Base-by-base conservation (phyloP, 2,113 vertebrate species). In the Chitala chitala region DNA sequence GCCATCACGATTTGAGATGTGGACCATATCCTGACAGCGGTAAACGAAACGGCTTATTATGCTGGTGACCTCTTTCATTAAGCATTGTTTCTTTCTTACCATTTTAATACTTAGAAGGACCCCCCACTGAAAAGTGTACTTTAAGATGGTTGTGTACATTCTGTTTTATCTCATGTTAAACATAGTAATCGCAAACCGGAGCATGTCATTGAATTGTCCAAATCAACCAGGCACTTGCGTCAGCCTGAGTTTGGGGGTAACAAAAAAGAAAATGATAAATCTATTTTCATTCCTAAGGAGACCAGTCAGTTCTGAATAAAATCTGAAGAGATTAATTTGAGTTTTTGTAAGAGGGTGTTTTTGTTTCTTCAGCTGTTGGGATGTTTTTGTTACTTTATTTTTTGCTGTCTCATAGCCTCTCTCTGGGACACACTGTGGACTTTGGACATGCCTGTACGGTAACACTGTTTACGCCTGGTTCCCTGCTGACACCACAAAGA, bases 361-460 rank as follows among this genome's bases (percentile, higher is more conserved):
- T n/a, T 68, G 64, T 68, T 68, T 20, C 20, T 46, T 68, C 64
- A 68, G 64, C 64, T 68, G 64, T 48, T 42, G n/a, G 64, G 64
- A 68, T 68, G 64, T 68, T 68, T 48, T 7, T 46, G 64, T 68
- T 68, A 42, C 20, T 51, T 31, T 46, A 15, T 26, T 42, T 68
- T 68, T 24, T 26, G 22, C n/a, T 22, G 6, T 17, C 24, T n/a
- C 6, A 44, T 38, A 68, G 42, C 64, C 64, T 48, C 20, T 68
- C 64, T 42, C 64, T 46, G 10, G 29, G 46, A 46, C n/a, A 46
- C 40, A 68, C 15, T 26, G 64, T 46, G 20, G 64, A 15, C 42
- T 44, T 44, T 38, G 33, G 36, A 66, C 63, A 26, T 8, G 5
- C n/a, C 17, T 63, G 40, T n/a, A n/a, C n/a, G n/a, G 15, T 44